Base-by-base conservation (phyloP, 2,113 vertebrate species). In the Cyphomyrus discorhynchus region DNA sequence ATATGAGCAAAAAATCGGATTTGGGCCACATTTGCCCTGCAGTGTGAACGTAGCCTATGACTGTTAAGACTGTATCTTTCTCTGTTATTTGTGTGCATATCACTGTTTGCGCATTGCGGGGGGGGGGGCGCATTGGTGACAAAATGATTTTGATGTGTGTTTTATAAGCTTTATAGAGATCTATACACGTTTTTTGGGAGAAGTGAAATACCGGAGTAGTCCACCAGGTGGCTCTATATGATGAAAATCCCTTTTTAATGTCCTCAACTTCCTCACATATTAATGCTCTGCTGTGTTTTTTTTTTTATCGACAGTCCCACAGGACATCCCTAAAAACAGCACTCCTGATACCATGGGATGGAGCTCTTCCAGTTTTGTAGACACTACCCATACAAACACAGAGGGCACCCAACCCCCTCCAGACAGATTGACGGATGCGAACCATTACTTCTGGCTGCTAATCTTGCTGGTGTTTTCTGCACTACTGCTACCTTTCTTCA, bases 211-310 rank as follows among this genome's bases (percentile, higher is more conserved):
- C 87, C 87, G 0, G 0, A 42, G 27, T 62, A 24, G 17, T 42
- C 87, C 87, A 88, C 87, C 21, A 88, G 87, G 56, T 39, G 87
- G 86, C 49, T 56, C 27, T 39, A 87, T 50, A 21, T 35, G 31
- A 87, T 53, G n/a, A 58, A 87, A 56, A 35, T 56, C 15, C 27
- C 3, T 0, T 80, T 80, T 42, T 80, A 77, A 77, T 39, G 15
- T 19, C 17, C 15, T 80, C 15, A 15, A 42, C 11, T 80, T 80
- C 1, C 35, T 39, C 15, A 80, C 13, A 42, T 42, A 15, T 5
- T 1, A 27, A 70, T 70, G 58, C n/a, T 27, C 58, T 66, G 58
- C 3, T 66, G n/a, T 66, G 3, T 66, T 66, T 58, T 27, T 31
- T 62, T 31, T 70, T 31, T 70, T 24, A 77, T 80, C 15, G 15